Percentiles rank a stretch among this genome's conserved stretches.
Evolutionary conservation across 2,888 invertebrate species (phyloP).

Genomic region (Digitonthophagus gazella): DNA sequence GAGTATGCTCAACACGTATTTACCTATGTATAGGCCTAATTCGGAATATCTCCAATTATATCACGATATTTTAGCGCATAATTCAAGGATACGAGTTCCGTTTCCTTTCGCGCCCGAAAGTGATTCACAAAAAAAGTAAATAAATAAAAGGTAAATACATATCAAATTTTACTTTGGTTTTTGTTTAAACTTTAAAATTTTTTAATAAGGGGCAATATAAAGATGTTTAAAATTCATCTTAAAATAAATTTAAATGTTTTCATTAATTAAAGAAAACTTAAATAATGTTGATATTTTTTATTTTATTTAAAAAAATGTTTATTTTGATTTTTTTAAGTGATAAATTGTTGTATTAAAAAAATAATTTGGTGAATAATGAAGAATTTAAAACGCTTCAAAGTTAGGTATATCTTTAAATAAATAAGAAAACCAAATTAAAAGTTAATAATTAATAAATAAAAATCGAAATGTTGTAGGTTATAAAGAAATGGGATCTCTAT

Average conservation of each 20-base stretch:
- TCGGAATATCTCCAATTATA: conserved; percentile 56
- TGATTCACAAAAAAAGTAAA: conserved; percentile 7
- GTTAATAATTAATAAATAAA: no score
- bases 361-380: neutral
- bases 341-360: neutral
- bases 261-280: no score
- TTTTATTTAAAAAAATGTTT: no score
- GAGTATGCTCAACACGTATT: conserved; percentile 49
- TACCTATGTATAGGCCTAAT: conserved; percentile 47
- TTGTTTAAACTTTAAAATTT: neutral
- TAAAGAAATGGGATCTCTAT: neutral
- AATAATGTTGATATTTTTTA: no score
- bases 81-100: conserved; percentile 41
- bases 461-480: no score
- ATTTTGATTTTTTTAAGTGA: neutral
- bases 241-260: no score
- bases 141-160: neutral
- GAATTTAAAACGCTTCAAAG: neutral
- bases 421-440: no score
- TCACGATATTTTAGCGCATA: conserved; percentile 54
- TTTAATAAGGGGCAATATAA: neutral
- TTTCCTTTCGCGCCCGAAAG: conserved; percentile 34
- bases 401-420: neutral
- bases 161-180: neutral
- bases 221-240: no score